phyloP scores from a whole-genome alignment of 2,888 invertebrate species.

The Barypeithes pellucidus region DNA sequence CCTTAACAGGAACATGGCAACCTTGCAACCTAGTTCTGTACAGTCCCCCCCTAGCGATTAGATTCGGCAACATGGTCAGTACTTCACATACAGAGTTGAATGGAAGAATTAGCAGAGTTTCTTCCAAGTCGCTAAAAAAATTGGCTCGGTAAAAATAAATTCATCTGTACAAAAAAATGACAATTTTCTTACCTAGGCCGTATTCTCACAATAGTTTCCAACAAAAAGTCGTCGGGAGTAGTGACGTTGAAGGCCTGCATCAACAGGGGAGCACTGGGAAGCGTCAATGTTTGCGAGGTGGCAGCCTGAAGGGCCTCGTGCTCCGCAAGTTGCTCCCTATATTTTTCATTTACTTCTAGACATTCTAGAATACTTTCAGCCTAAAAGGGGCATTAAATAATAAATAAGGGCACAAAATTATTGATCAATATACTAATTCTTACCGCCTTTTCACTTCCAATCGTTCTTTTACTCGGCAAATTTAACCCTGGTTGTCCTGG shows the following conservation, averaged over 20 bases:
- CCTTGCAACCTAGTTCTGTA: slow-evolving; percentile 84
- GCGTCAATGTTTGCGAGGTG: slow-evolving; percentile 66
- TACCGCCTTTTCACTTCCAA: slow-evolving; percentile 90
- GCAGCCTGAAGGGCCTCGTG: slow-evolving; percentile 66
- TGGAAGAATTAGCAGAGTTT: slow-evolving; percentile 88
- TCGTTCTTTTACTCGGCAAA: slow-evolving; percentile 90
- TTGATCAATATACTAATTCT: slow-evolving; percentile 63
- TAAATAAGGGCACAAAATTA: neutral
- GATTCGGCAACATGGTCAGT: slow-evolving; percentile 79
- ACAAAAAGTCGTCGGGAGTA: slow-evolving; percentile 85
- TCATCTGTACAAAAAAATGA: neutral
- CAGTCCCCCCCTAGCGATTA: slow-evolving; percentile 81
- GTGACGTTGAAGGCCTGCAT: slow-evolving; percentile 86
- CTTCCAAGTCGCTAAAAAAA: slow-evolving; percentile 92
- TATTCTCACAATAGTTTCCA: slow-evolving; percentile 85
- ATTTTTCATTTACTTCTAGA: slow-evolving; percentile 82
- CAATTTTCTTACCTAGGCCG: slow-evolving; percentile 80
- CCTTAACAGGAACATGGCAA: slow-evolving; percentile 83
- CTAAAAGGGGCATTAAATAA: slow-evolving; percentile 62
- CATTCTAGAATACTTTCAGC: slow-evolving; percentile 95
- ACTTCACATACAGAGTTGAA: slow-evolving; percentile 87
- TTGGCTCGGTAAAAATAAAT: neutral
- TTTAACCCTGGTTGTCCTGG: slow-evolving; percentile 81
- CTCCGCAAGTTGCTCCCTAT: slow-evolving; percentile 75
- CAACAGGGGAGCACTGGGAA: slow-evolving; percentile 81